Base-by-base conservation (phyloP, 35 echinoderm and acorn worm species). In the Ophiothrix spiculata region DNA sequence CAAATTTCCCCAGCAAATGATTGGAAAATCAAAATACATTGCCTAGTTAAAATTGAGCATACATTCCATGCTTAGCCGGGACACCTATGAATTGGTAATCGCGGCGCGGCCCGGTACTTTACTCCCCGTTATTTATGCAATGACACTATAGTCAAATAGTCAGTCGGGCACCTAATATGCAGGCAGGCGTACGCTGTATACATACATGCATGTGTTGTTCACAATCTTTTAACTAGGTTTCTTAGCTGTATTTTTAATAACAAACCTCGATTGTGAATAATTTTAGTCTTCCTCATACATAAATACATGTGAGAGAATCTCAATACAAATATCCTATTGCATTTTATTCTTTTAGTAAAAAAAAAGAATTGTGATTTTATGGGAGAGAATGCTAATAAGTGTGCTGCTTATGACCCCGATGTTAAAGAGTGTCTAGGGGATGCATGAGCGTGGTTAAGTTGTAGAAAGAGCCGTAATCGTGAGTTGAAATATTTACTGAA, bases 191-290 rank as follows among this genome's bases (percentile, higher is more conserved):
- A 69, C 60, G 60, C 25, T 12, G 25, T 69, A 69, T 69, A 69
- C 60, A 69, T 69, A 69, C 60, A 69, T 69, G 60, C 60, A 69
- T 69, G 60, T 69, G 60, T 69, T 69, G 60, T 69, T 69, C 10
- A 25, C 60, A 28, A 69, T 15, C 29, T 28, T 69, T 28, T 12
- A 69, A 4, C 17, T 15, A 49, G 23, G 17, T 28, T 69, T 25
- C 60, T 69, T 69, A 6, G 60, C 60, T 69, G 60, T 69, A 69
- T 69, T 69, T 69, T 69, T 69, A 69, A 69, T 69, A 69, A 10
- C 60, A 69, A 69, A 69, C 17, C 60, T 28, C 4, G 17, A 69
- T 25, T 25, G 6, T 69, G 60, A 69, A 69, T 69, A 69, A 69
- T 69, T 69, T 69, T 69, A 10, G 19, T 15, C 60, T 69, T 69